Percentiles rank a stretch among this genome's conserved stretches.
These are phyloP conservation scores for Columba janthina DNA, from an alignment of 2,113 vertebrate genomes.

Conservation along the genomic window DNA sequence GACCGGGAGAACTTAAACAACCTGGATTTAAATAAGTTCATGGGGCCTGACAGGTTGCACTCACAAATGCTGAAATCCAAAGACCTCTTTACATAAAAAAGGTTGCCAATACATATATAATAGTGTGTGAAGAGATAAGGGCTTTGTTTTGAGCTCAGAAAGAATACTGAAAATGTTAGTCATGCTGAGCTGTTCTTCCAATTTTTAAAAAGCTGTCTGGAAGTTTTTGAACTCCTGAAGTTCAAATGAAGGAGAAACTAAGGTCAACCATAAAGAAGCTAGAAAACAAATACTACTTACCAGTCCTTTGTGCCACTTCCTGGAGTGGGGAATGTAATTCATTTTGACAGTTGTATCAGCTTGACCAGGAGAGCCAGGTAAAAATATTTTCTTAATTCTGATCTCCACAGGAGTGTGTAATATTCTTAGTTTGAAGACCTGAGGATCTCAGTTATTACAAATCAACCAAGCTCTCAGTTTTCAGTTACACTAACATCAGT, in stretches of 20 bases:
- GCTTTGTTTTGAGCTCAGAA: background rate
- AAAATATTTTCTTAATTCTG: background rate
- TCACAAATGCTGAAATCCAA: background rate
- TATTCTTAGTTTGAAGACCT: background rate
- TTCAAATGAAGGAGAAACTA: background rate
- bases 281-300: background rate
- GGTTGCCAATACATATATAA: background rate
- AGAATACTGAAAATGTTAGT: background rate
- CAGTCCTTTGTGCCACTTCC: background rate
- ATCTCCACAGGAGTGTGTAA: background rate
- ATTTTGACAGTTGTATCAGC: background rate
- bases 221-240: background rate
- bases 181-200: background rate
- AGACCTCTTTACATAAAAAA: background rate
- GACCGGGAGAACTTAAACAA: background rate
- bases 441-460: background rate
- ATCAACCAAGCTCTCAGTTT: background rate
- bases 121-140: background rate
- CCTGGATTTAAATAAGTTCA: rapidly evolving
- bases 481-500: background rate
- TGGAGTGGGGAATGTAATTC: background rate
- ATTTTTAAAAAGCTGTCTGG: background rate
- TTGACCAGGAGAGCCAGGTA: background rate
- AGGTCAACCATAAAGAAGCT: background rate
- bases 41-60: background rate